Evolutionary conservation across 1,140 invertebrate species (phyloP), one percentile per base, ranked within the genome.

Genomic region (Cylas formicarius): DNA sequence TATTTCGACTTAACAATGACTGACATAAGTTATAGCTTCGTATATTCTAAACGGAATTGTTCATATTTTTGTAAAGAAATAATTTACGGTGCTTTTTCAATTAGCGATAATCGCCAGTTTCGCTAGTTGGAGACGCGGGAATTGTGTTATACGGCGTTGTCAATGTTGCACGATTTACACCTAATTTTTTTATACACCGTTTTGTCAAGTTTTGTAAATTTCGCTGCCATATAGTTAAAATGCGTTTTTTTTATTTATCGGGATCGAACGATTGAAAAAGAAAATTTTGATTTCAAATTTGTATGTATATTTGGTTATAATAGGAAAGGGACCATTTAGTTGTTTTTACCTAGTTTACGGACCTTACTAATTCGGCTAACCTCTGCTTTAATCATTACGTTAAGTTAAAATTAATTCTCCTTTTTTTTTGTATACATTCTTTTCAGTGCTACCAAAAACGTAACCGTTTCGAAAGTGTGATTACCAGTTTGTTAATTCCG

Each of bases 51-150:
- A 53, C 55, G 47, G 55, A 59, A 51, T 50, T 58, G 58, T 61
- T 58, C 51, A 59, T 62, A 61, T 61, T 61, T 61, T 61, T 61
- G 50, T 61, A 61, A 58, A 53, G 48, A 44, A 48, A 42, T 58
- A 56, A 58, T 60, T 61, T 61, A 49, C 44, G 24, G 36, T 9
- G 23, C 33, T 26, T 48, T 48, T 50, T 41, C 26, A 36, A 21
- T 35, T 41, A 35, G 34, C 42, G 33, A 45, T 56, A 54, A 56
- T 61, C 59, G 57, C 60, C 58, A 61, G 57, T 56, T 52, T 35
- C 22, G 45, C 42, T 26, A n/a, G 23, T 34, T 29, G 39, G 26
- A 44, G 36, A 44, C 32, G 46, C 31, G 11, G 28, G 34, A 38
- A 43, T 23, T 24, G 20, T 37, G 36, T 45, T 40, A 32, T 41